phyloP scores from a whole-genome alignment of 53 echinoderm and acorn worm species.

The Echinometra lucunter region DNA sequence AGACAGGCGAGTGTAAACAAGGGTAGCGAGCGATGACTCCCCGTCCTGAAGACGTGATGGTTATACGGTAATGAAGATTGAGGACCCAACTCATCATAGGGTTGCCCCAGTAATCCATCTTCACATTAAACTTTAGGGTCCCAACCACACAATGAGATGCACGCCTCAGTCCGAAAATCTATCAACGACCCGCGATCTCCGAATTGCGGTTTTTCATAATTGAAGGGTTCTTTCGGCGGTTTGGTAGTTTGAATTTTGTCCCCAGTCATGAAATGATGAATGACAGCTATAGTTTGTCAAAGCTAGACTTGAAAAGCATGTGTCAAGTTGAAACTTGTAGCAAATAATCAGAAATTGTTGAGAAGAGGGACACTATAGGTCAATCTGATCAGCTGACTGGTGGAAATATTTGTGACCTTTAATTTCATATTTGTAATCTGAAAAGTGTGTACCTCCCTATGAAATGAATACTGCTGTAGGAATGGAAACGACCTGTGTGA shows the following conservation, averaged over 20 bases:
- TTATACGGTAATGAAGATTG: constrained; percentile 32
- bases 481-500: neutral
- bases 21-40: neutral
- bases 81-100: neutral
- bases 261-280: neutral
- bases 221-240: neutral
- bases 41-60: neutral
- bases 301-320: neutral
- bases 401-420: neutral
- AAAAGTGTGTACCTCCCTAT: neutral
- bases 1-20: constrained; percentile 10
- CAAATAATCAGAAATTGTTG: neutral
- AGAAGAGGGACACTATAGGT: neutral
- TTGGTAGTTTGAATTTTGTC: neutral
- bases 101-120: constrained; percentile 2
- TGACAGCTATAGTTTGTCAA: neutral
- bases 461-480: neutral
- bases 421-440: too few relatives aligned
- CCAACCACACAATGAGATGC: constrained; percentile 6
- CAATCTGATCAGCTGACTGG: neutral
- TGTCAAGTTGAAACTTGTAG: neutral
- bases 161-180: neutral
- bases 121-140: constrained; percentile 7
- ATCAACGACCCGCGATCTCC: neutral
- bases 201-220: neutral